Conservation (phyloP, 23 tunicate genomes). For the Clavelina lepadiformis region DNA sequence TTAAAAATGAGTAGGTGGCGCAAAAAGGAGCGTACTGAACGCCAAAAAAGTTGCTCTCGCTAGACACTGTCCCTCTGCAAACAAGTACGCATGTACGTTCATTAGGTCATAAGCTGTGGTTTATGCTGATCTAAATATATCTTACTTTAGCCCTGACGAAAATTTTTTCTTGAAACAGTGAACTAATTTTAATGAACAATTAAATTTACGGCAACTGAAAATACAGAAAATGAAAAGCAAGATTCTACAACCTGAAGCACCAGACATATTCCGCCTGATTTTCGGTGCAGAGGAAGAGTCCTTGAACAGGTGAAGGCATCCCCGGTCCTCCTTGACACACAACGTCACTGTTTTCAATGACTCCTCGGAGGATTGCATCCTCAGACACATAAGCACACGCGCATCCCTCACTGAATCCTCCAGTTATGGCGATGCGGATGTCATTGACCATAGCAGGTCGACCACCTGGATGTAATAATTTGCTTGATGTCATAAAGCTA, state of each 20-base stretch:
- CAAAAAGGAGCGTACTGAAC: constrained; percentile 73
- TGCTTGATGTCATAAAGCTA: too few relatives aligned
- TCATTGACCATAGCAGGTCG: constrained; percentile 37
- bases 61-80: constrained; percentile 18
- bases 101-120: too few relatives aligned
- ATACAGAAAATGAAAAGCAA: too few relatives aligned
- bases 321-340: constrained; percentile 34
- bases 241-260: constrained; percentile 91
- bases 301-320: constrained; percentile 1
- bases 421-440: constrained; percentile 16
- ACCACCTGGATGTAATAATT: constrained; percentile 58
- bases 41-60: not conserved
- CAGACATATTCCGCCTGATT: constrained; percentile 24
- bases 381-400: constrained; percentile 45
- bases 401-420: constrained; percentile 72
- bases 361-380: constrained; percentile 23
- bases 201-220: too few relatives aligned
- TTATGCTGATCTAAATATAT: too few relatives aligned
- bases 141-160: too few relatives aligned
- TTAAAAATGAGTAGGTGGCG: constrained; percentile 63
- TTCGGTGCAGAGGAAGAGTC: constrained; percentile 35
- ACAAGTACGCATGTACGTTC: too few relatives aligned
- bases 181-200: too few relatives aligned
- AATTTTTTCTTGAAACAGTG: too few relatives aligned
- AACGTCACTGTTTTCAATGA: constrained; percentile 20